Base-by-base conservation (phyloP, 1,140 invertebrate species). In the Bombus cullumanus region DNA sequence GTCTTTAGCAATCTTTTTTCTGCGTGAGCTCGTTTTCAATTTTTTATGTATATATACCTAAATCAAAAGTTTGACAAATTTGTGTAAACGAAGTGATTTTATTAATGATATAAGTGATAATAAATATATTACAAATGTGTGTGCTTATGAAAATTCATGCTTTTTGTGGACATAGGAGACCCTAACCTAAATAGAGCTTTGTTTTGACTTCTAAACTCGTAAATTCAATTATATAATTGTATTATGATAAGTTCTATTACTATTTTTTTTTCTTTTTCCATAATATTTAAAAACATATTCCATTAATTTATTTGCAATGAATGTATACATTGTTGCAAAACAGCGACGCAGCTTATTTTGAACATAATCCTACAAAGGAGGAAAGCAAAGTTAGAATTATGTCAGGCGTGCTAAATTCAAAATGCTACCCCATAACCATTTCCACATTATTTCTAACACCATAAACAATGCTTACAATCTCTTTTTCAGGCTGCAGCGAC, bases 401-500 rank as follows among this genome's bases (percentile, higher is more conserved):
- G 5, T 31, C 15, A 25, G 25, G 4, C 13, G 0, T 8, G 13
- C 0, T 28, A 59, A 59, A 10, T 59, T 59, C 3, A 28, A 28
- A 59, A 28, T 59, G 28, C 28, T 53, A 53, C 47, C 8, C 47
- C 5, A 53, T 53, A 28, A 62, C 12, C 28, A 62, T 12, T 3
- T 62, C 3, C 28, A 12, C 28, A 5, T 13, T 62, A n/a, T 62
- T 62, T n/a, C 28, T 13, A n/a, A 62, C 1, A 0, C 1, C 12
- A n/a, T 62, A 12, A 62, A 62, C 59, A 62, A 59, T 18, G 57
- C 0, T 64, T 28, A 13, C 31, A 39, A 28, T 18, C n/a, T 15
- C 15, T 39, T 43, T 90, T 81, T n/a, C 84, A 94, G 93, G 93
- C 92, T 69, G 93, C 93, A 75, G 92, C 94, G 22, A 92, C 92